Base-by-base conservation (phyloP, 1,140 invertebrate genomes). In the Papilio dardanus region DNA sequence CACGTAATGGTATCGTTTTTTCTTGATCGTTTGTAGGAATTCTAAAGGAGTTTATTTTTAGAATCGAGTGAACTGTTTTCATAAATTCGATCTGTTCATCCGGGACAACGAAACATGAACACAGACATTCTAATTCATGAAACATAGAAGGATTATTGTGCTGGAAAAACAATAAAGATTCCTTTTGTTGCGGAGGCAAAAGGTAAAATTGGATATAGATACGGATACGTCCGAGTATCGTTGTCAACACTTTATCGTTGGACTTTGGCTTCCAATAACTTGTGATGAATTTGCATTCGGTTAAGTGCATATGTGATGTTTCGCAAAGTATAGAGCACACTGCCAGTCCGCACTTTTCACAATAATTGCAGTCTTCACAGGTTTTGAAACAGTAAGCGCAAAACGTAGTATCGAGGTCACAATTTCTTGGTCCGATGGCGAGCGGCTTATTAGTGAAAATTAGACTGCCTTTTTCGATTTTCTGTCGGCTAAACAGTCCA, bases 21-120 rank as follows among this genome's bases (percentile, higher is more conserved):
- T 88, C 86, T 10, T 82, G 84, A 24, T 78, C 79, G 7, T 81
- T 76, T 2, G 79, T 76, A 14, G 93, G 82, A 19, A 96, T 95
- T 91, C 97, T 96, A 78, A 96, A 97, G 0, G 96, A 95, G 79
- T 97, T 97, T 14, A 96, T 95, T 86, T 97, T 96, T 80, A 97
- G 92, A 33, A 95, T 94, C 54, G 94, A 94, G 84, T 95, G 94
- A 0, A 95, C 93, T 21, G 80, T 82, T 40, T 86, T 92, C 84
- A 97, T 95, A 74, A 95, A 93, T 19, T 94, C 81, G 76, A 95
- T 89, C 28, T 96, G 95, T 16, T 94, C 86, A 3, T 93, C 81
- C 8, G 91, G 89, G 86, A 84, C 91, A 71, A 30, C 94, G 93
- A 88, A 94, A 92, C 66, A 87, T 50, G 90, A 77, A 40, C 94